Base-by-base conservation (phyloP, 2,888 invertebrate species). In the Polietes domitor region DNA sequence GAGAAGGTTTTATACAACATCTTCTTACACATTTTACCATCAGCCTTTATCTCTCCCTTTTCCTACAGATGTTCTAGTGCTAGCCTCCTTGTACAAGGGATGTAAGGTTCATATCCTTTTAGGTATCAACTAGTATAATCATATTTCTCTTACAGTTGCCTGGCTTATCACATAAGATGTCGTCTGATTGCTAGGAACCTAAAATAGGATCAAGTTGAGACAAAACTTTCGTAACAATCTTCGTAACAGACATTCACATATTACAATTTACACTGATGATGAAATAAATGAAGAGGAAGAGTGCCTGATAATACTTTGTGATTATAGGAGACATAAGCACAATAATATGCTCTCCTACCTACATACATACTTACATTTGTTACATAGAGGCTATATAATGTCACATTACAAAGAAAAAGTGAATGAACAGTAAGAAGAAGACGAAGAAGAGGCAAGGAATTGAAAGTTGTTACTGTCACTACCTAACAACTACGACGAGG, bases 381-480 rank as follows among this genome's bases (percentile, higher is more conserved):
- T 3, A 32, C 7, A 32, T 32, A 7, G 32, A 32, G 7, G 5
- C 3, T 32, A 65, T 41, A 41, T 9, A 32, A 65, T 19, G 19
- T 41, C 9, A 41, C 12, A 41, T 41, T 15, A 19, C 21, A 41
- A 58, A 58, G 12, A 41, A 68, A 68, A 12, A 24, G 43, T 21
- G 43, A 65, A 6, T 41, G 24, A 24, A 68, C 68, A 43, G 24
- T 4, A 37, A 43, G 68, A 21, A 68, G 43, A 21, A 15, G 7
- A 63, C 41, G 41, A 17, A 65, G 6, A 58, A 58, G n/a, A 58
- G 12, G 58, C 24, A 61, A 43, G 68, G 24, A 68, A 37, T 68
- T 68, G 50, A 32, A 50, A 58, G 55, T 76, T 65, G 65, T 68
- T 68, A 61, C 61, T 24, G 41, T n/a, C 41, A 24, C 17, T 73